These are phyloP conservation scores for Nymphalis io DNA, from an alignment of 1,140 invertebrate species.

Conservation along the genomic window DNA sequence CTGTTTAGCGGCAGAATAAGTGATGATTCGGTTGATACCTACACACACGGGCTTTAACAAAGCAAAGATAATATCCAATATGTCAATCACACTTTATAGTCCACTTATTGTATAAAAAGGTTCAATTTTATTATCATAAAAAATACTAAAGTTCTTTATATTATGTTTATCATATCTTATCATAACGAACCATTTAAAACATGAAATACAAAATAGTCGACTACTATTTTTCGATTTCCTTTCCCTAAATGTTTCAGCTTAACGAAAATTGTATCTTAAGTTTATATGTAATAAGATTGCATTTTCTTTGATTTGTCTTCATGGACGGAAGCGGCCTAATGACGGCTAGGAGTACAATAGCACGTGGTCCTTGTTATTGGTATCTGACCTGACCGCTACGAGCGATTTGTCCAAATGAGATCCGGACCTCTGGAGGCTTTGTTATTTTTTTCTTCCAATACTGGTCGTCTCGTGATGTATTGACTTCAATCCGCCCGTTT, in stretches of 20 bases:
- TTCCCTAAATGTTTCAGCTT: background rate
- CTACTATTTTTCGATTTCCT: too few species aligned
- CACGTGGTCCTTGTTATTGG: conserved; percentile 77
- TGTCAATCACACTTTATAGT: too few species aligned
- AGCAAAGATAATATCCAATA: too few species aligned
- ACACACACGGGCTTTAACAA: too few species aligned
- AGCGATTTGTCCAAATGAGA: conserved; percentile 80
- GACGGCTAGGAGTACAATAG: conserved; percentile 73
- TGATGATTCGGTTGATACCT: too few species aligned
- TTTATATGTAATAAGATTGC: conserved; percentile 46
- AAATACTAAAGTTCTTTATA: too few species aligned
- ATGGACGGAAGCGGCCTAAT: conserved; percentile 72
- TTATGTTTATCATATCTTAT: conserved; percentile 10
- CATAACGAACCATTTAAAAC: background rate
- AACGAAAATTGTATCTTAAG: conserved; percentile 22
- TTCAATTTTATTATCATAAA: too few species aligned
- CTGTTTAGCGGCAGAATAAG: too few species aligned
- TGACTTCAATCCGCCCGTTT: conserved; percentile 31
- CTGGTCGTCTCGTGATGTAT: conserved; percentile 49
- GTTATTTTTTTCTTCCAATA: conserved; percentile 66
- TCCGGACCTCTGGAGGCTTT: conserved; percentile 71
- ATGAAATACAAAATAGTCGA: conserved; percentile 1
- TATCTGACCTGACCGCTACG: conserved; percentile 78
- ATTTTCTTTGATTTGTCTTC: conserved; percentile 36
- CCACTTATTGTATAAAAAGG: too few species aligned